Conservation (phyloP, 2,113 vertebrate species). For the Thermophis baileyi region DNA sequence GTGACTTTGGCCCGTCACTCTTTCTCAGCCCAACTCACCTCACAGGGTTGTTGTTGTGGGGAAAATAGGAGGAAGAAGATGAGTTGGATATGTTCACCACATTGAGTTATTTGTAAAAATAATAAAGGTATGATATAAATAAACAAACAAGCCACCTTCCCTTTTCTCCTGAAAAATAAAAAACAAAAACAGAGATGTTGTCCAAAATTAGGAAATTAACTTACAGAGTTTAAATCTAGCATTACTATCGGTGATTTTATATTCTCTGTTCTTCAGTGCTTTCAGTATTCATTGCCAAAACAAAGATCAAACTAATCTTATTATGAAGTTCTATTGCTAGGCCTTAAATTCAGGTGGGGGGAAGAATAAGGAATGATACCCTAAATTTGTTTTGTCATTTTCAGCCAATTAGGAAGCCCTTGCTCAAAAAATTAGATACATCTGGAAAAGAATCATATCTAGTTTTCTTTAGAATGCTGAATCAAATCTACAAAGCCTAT, state of each 20-base stretch:
- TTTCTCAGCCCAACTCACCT: background rate
- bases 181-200: background rate
- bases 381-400: background rate
- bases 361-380: background rate
- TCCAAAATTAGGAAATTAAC: background rate
- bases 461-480: background rate
- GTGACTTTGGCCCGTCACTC: background rate
- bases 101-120: background rate
- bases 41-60: background rate
- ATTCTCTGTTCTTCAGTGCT: background rate
- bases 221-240: background rate
- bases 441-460: slow-evolving; percentile 6
- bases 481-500: background rate
- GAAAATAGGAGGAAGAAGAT: background rate
- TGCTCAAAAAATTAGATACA: background rate
- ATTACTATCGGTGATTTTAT: background rate
- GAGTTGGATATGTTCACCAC: background rate
- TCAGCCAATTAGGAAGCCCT: background rate
- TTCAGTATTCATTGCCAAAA: background rate
- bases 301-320: slow-evolving; percentile 8
- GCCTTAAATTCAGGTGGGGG: background rate
- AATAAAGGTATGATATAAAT: background rate
- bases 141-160: background rate
- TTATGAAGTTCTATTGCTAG: background rate
- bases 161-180: background rate